Evolutionary conservation across 2,113 vertebrate genomes (phyloP), one percentile per base, ranked within the genome.

Genomic region (Balaeniceps rex): DNA sequence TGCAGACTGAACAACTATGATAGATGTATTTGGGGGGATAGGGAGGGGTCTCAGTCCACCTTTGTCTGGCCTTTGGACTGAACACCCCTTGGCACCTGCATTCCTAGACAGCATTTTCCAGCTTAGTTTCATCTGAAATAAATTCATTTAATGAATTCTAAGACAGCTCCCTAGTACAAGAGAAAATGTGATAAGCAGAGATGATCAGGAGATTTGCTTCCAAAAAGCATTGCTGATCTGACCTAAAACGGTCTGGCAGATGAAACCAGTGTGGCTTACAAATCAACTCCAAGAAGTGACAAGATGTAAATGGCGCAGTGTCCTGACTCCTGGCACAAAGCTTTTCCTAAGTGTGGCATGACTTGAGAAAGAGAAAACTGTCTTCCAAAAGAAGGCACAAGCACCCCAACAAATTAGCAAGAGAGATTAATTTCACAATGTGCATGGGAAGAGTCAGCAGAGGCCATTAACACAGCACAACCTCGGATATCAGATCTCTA

Each of bases 11-110:
- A 47, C 29, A 69, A 16, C 28, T 69, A 19, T 6, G n/a, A 4
- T 54, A 88, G 1, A 6, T 2, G 2, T 33, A 44, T 38, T 7
- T 28, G 14, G 12, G 7, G 29, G 14, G 31, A 3, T 1, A 33
- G 28, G 4, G 31, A 79, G 33, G 14, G 16, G 9, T 47, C 28
- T 26, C 66, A n/a, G 29, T n/a, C 57, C 63, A 1, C 66, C 23
- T 83, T 33, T 89, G 28, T 83, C 60, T 83, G 80, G 36, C 77
- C 61, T 87, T 79, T 68, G 61, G 52, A 79, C 81, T 54, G 76
- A 81, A 75, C 40, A 75, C 10, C 10, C 15, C 72, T 61, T 46
- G 22, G 14, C 44, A 28, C 26, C 46, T 89, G 65, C 69, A 79
- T 61, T 69, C 80, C 64, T 44, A 90, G 51, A 60, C 28, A 76